Percentiles rank a stretch among this genome's conserved stretches.
Evolutionary conservation across 2,797 vertebrate species (phyloP).

Genomic region (Mormyrops boulengeri): DNA sequence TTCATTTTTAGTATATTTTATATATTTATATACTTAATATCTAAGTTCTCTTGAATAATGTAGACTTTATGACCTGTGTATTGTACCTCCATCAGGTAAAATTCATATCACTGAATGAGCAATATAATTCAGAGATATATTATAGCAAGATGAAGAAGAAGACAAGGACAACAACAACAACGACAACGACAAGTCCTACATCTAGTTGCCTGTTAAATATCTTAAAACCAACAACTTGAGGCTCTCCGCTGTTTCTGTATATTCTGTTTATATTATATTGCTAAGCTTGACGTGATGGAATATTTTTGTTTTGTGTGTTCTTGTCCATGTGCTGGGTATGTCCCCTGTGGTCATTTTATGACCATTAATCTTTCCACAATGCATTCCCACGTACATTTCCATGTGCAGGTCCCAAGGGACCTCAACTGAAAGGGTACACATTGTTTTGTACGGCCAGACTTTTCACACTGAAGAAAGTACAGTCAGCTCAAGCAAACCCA

Average conservation of each 20-base stretch:
- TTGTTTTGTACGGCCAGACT: neutral
- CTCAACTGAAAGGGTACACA: neutral
- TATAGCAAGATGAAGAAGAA: neutral
- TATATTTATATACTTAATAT: neutral
- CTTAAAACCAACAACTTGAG: neutral
- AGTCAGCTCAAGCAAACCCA: neutral
- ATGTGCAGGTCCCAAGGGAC: neutral
- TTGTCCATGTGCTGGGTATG: neutral
- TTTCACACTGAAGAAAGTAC: neutral
- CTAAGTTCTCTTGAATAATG: neutral
- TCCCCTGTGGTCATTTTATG: conserved; percentile 4
- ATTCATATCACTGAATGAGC: neutral
- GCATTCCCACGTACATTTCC: conserved; percentile 3
- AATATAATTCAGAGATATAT: neutral
- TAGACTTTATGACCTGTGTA: neutral
- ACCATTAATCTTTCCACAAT: conserved; percentile 7
- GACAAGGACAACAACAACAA: neutral
- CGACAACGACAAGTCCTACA: neutral
- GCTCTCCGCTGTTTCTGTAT: neutral
- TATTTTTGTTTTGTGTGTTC: neutral
- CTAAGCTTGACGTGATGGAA: neutral
- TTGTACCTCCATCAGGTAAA: neutral
- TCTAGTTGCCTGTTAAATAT: neutral
- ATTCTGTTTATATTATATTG: neutral
- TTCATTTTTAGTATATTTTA: neutral